These are phyloP conservation scores for Anneissia japonica DNA, from an alignment of 35 echinoderm and acorn worm species.

Conservation along the genomic window DNA sequence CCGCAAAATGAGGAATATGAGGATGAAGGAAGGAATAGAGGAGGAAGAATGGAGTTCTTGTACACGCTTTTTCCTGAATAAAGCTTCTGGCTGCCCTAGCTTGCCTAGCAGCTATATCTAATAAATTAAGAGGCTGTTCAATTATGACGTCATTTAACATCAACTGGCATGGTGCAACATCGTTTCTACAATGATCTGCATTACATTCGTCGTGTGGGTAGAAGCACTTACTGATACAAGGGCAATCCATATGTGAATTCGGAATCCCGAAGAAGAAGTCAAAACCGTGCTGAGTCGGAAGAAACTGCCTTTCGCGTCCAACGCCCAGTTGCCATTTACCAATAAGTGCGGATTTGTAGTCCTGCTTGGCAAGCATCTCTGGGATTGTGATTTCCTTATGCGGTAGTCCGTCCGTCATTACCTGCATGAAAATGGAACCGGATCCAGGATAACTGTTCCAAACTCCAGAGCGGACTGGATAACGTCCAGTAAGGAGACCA, in stretches of 20 bases:
- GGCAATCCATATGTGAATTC: conserved; percentile 33
- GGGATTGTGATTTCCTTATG: conserved; percentile 43
- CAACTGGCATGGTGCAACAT: neutral
- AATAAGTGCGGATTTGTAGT: conserved; percentile 45
- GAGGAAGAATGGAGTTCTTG: conserved; percentile 55
- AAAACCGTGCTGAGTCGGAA: conserved; percentile 46
- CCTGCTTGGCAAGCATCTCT: conserved; percentile 21
- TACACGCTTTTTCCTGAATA: neutral
- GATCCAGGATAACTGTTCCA: neutral
- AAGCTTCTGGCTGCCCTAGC: neutral
- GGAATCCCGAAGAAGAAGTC: conserved; percentile 43
- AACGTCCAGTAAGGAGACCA: conserved; percentile 43
- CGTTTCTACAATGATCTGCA: neutral
- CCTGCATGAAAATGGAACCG: conserved; percentile 30
- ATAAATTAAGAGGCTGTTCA: neutral
- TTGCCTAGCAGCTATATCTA: neutral
- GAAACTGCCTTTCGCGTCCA: conserved; percentile 30
- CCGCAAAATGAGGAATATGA: conserved; percentile 64
- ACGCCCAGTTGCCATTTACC: conserved; percentile 67
- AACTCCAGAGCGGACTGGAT: conserved; percentile 30
- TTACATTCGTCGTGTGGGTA: neutral
- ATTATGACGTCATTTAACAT: neutral
- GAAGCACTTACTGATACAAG: conserved; percentile 16
- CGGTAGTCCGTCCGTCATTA: conserved; percentile 32
- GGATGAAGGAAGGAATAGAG: conserved; percentile 64